These are phyloP conservation scores for Holotrichia oblita DNA, from an alignment of 1,140 invertebrate species.

Conservation along the genomic window DNA sequence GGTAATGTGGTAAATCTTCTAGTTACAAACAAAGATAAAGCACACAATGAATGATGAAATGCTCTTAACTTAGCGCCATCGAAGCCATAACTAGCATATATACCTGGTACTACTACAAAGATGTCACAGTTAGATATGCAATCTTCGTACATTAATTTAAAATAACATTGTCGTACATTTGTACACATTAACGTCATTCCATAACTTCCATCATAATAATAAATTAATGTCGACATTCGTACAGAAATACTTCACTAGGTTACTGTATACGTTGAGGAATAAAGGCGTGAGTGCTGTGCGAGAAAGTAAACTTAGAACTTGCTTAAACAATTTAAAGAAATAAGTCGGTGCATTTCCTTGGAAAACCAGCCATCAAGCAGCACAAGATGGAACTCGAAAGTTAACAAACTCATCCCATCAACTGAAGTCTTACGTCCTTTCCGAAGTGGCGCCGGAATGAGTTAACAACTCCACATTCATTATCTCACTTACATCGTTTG, in stretches of 20 bases:
- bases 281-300: neutral
- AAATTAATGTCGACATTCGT: too few relatives aligned
- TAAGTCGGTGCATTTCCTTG: slow-evolving; percentile 16
- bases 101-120: too few relatives aligned
- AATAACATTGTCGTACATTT: too few relatives aligned
- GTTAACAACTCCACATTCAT: slow-evolving; percentile 32
- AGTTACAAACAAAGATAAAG: too few relatives aligned
- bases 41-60: too few relatives aligned
- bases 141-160: too few relatives aligned
- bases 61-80: too few relatives aligned
- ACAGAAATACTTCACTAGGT: neutral
- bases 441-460: slow-evolving; percentile 22
- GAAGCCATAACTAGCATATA: too few relatives aligned
- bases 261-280: neutral
- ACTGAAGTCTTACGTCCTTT: slow-evolving; percentile 4
- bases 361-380: slow-evolving; percentile 13
- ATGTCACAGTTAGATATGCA: too few relatives aligned
- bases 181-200: too few relatives aligned
- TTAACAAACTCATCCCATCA: slow-evolving; percentile 26
- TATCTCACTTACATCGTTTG: slow-evolving; percentile 33
- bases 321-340: slow-evolving; percentile 19
- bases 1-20: too few relatives aligned
- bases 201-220: too few relatives aligned
- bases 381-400: slow-evolving; percentile 16
- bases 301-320: neutral